These are phyloP conservation scores for Toxotes chatareus DNA, from an alignment of 2,113 vertebrate species.

Conservation along the genomic window DNA sequence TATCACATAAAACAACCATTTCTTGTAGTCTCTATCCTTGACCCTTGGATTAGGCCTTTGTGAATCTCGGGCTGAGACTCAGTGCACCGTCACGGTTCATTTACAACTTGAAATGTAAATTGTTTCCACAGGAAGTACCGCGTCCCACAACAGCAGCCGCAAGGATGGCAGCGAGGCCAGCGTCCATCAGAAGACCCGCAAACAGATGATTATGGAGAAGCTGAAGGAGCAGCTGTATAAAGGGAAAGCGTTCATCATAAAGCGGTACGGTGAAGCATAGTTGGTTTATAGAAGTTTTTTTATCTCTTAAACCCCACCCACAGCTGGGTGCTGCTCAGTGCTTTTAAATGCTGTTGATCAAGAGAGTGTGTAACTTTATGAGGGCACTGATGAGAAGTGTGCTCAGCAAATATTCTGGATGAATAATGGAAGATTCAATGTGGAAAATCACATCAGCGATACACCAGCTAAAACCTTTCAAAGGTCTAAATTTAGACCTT, in stretches of 20 bases:
- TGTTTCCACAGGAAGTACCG: slow-evolving; percentile 89
- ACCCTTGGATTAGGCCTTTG: not conserved
- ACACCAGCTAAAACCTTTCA: slow-evolving; percentile 52
- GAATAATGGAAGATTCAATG: slow-evolving; percentile 22
- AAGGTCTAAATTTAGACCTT: slow-evolving; percentile 57
- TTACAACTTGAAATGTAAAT: slow-evolving; percentile 51
- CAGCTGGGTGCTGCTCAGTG: not conserved
- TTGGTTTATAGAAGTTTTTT: not conserved
- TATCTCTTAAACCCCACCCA: not conserved
- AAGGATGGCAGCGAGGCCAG: slow-evolving; percentile 90
- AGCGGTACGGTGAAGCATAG: slow-evolving; percentile 83
- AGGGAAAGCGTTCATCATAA: slow-evolving; percentile 90
- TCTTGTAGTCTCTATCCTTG: not conserved
- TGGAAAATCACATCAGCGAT: slow-evolving; percentile 31
- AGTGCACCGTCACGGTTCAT: slow-evolving; percentile 11
- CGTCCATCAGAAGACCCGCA: slow-evolving; percentile 90
- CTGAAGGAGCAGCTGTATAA: slow-evolving; percentile 92
- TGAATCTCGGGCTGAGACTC: slow-evolving; percentile 2
- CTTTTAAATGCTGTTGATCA: not conserved
- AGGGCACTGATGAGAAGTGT: slow-evolving; percentile 29
- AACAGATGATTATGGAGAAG: slow-evolving; percentile 92
- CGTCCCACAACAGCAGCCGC: slow-evolving; percentile 91
- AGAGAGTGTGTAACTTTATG: not conserved
- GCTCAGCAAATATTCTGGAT: slow-evolving; percentile 19
- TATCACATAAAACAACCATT: not conserved